Conservation (phyloP, 2,113 vertebrate genomes). For the Cathartes aura region DNA sequence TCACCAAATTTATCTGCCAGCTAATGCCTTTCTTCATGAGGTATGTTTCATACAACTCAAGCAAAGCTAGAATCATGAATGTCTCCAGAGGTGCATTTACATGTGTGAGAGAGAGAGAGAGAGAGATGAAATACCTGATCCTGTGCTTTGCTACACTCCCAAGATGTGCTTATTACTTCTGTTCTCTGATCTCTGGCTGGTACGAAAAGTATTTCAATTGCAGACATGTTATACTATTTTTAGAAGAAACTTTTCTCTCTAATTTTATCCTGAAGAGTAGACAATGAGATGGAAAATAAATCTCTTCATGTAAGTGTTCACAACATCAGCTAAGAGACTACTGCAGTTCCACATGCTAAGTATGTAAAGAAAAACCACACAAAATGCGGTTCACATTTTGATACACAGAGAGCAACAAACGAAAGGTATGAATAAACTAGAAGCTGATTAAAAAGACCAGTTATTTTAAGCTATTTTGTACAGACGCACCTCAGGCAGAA, state of each 20-base stretch:
- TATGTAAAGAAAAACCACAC: neutral
- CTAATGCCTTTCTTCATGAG: neutral
- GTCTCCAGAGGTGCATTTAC: neutral
- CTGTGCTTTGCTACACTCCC: neutral
- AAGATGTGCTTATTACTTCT: neutral
- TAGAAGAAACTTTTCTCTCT: neutral
- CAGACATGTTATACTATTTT: neutral
- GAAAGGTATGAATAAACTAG: conserved; percentile 11
- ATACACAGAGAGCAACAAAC: neutral
- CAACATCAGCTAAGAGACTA: neutral
- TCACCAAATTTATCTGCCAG: neutral
- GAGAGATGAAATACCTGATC: neutral
- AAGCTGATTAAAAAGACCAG: neutral
- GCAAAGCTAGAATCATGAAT: neutral
- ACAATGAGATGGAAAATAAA: neutral
- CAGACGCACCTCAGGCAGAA: conserved; percentile 16
- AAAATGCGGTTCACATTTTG: neutral
- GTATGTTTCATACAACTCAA: neutral
- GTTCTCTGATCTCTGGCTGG: neutral
- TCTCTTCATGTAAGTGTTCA: neutral
- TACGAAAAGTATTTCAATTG: neutral
- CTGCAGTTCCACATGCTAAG: neutral
- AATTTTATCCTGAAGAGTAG: neutral
- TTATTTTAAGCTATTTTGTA: conserved; percentile 21
- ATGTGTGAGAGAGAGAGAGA: neutral